Evolutionary conservation across 2,113 vertebrate species (phyloP).

Genomic region (Rhinopithecus roxellana): DNA sequence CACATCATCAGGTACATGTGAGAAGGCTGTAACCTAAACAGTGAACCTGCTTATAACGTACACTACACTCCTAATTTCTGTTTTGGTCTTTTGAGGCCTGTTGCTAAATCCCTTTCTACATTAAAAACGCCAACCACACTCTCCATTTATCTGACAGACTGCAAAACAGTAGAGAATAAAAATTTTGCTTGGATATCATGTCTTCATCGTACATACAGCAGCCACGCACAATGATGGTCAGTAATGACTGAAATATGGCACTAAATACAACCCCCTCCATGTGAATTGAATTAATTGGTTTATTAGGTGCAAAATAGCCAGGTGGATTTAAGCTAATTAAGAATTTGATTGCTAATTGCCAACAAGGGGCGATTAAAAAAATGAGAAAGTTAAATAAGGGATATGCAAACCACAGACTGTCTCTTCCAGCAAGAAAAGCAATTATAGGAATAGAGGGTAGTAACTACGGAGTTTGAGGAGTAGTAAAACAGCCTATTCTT

Average conservation of each 20-base stretch:
- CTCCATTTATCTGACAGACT: slow-evolving; percentile 70
- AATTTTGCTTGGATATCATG: slow-evolving; percentile 77
- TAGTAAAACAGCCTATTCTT: background rate
- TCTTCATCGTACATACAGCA: slow-evolving; percentile 52
- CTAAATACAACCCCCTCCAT: slow-evolving; percentile 75
- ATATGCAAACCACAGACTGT: slow-evolving; percentile 35
- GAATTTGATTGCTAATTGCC: slow-evolving; percentile 85
- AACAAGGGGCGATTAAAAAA: slow-evolving; percentile 76
- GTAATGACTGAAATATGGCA: slow-evolving; percentile 78
- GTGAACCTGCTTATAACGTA: slow-evolving; percentile 67
- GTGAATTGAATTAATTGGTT: slow-evolving; percentile 86
- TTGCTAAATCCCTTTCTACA: slow-evolving; percentile 80
- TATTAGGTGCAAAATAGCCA: slow-evolving; percentile 84
- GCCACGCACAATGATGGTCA: slow-evolving; percentile 77
- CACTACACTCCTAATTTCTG: slow-evolving; percentile 66
- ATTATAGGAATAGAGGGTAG: background rate
- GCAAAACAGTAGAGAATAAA: slow-evolving; percentile 75
- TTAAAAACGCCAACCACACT: slow-evolving; percentile 83
- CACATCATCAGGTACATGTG: slow-evolving; percentile 55
- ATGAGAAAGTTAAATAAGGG: slow-evolving; percentile 71
- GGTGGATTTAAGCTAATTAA: slow-evolving; percentile 86
- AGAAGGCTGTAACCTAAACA: slow-evolving; percentile 64
- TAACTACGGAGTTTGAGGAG: background rate
- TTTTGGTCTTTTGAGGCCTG: slow-evolving; percentile 74
- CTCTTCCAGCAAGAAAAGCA: slow-evolving; percentile 28